Base-by-base conservation (phyloP, 2,888 invertebrate genomes). In the Phaedon cochleariae region DNA sequence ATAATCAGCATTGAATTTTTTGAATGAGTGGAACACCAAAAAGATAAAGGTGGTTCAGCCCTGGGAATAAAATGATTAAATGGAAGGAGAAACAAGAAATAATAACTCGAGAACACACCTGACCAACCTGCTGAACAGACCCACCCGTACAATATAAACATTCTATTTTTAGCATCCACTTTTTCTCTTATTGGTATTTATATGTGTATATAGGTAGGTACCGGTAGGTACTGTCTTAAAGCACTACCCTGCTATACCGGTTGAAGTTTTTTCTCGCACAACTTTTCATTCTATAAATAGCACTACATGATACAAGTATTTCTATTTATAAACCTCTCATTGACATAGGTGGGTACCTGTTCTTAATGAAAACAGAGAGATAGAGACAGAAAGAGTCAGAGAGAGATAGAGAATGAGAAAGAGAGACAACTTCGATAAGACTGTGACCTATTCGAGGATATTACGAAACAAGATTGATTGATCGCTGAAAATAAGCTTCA, bases 251-350 rank as follows among this genome's bases (percentile, higher is more conserved):
- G 74, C 69, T 70, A 75, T 75, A 76, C 76, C 75, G 76, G 77
- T 77, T 75, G 70, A 68, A 53, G 72, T 75, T 76, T 74, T 75
- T 75, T 41, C 65, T 67, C n/a, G n/a, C n/a, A n/a, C 64, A 67
- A 70, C 73, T 73, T 75, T 72, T 73, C 69, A 17, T 72, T 75
- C 77, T 76, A 77, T 74, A 77, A 77, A 77, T 77, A 77, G 69
- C 74, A 59, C 64, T 69, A 68, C n/a, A n/a, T n/a, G n/a, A n/a
- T n/a, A n/a, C 73, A 73, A 73, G 75, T 73, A 75, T 75, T 75
- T 74, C 77, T 77, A 77, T 77, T 75, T 75, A 74, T 74, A 77
- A 67, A 68, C 59, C 51, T 62, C 62, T 62, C 62, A 62, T 68
- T 77, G 76, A 76, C 73, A 76, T 77, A 77, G 74, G 75, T 29